Conservation (phyloP, 2,113 vertebrate species). For the Tupaia tana region DNA sequence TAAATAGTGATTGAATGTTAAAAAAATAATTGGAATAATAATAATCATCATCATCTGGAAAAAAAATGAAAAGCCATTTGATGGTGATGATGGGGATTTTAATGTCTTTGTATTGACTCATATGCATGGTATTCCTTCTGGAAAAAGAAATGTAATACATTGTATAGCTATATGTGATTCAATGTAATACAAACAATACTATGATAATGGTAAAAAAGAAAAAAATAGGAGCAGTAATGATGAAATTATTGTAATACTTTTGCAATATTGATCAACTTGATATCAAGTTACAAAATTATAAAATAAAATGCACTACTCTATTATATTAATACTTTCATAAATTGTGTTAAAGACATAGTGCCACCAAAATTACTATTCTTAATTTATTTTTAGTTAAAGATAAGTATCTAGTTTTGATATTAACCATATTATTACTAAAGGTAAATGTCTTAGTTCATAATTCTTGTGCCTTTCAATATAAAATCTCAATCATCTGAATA, state of each 20-base stretch:
- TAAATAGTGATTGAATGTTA: too few relatives aligned
- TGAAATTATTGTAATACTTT: neutral
- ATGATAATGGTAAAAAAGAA: too few relatives aligned
- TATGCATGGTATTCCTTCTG: too few relatives aligned
- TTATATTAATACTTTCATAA: neutral
- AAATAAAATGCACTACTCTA: neutral
- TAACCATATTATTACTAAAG: neutral
- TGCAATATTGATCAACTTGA: neutral
- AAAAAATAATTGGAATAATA: too few relatives aligned
- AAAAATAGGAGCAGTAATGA: neutral
- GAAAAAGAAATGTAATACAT: too few relatives aligned
- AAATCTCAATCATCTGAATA: neutral
- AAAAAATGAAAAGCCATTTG: too few relatives aligned
- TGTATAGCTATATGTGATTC: too few relatives aligned
- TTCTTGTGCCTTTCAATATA: neutral
- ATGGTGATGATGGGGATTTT: too few relatives aligned
- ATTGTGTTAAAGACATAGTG: slow-evolving; percentile 4
- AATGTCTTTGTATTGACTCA: too few relatives aligned
- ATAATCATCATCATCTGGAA: too few relatives aligned
- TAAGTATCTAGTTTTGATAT: neutral
- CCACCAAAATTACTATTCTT: neutral
- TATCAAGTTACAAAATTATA: neutral
- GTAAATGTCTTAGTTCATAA: neutral
- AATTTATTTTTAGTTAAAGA: neutral
- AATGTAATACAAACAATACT: too few relatives aligned